Conservation (phyloP, 2,113 vertebrate species). For the Engraulis encrasicolus region DNA sequence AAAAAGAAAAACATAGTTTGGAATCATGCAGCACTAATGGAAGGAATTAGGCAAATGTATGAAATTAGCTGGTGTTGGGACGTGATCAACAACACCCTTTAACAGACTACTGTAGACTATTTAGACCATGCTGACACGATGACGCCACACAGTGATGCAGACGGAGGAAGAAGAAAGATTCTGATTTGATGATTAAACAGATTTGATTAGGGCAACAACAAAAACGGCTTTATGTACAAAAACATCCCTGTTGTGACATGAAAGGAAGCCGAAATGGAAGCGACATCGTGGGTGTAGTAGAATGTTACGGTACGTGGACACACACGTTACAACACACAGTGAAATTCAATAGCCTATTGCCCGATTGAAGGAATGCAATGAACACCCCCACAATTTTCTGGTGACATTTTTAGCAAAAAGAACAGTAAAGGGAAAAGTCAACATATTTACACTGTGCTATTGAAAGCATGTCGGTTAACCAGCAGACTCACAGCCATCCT, state of each 20-base stretch:
- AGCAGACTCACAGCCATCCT: not conserved
- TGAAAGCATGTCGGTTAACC: slow-evolving; percentile 19
- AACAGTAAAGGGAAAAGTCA: not conserved
- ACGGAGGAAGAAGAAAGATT: not conserved
- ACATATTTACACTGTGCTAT: slow-evolving; percentile 11
- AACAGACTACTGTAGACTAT: not conserved
- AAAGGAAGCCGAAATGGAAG: not conserved
- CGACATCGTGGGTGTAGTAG: slow-evolving; percentile 3
- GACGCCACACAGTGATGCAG: not conserved
- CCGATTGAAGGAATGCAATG: slow-evolving; percentile 40
- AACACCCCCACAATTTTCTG: not conserved
- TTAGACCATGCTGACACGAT: not conserved
- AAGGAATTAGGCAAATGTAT: slow-evolving; percentile 13
- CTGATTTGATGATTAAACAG: not conserved
- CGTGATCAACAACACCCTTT: not conserved
- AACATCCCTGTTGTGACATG: not conserved
- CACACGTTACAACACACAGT: not conserved
- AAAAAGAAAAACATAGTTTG: not conserved
- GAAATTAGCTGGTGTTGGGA: not conserved
- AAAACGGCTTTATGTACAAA: not conserved
- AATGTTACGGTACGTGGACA: too few species aligned
- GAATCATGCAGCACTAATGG: slow-evolving; percentile 2
- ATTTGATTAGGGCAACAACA: not conserved
- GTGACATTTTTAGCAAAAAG: slow-evolving; percentile 18
- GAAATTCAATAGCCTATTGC: slow-evolving; percentile 24